Base-by-base conservation (phyloP, 2,888 invertebrate genomes). In the Spisula solida region DNA sequence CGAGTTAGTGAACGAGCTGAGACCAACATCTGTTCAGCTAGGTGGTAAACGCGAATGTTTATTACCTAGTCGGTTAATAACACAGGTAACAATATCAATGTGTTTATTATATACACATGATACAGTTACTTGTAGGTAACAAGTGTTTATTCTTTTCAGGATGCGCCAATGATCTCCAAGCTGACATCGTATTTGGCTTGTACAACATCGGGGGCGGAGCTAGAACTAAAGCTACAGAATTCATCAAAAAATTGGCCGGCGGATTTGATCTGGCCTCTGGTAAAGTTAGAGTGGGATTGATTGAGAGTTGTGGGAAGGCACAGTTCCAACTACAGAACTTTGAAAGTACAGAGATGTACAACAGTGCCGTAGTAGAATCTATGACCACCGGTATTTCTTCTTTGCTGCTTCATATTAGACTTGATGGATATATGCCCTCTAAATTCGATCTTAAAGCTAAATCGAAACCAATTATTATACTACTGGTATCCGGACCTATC, bases 131-230 rank as follows among this genome's bases (percentile, higher is more conserved):
- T 41, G 41, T 41, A 8, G 2, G 41, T 41, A 41, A 8, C 41
- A 41, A 41, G 41, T 41, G 41, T 41, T 41, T 41, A 41, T 31
- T 34, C 16, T 18, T 81, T 83, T 16, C 55, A 91, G 91, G 51
- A 47, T 91, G 91, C 48, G 29, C 83, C 16, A 25, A 81, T 25
- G 75, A 82, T 34, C 31, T 87, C 0, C 48, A 82, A 20, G 88
- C 90, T 25, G 88, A 91, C 78, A 82, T 91, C 31, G 75, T 88
- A 34, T 91, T 91, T 70, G 91, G 91, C 41, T 66, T 91, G 48
- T 80, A 80, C 48, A 82, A 83, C 2, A 88, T 90, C 20, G 90
- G 90, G 12, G 90, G 88, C 14, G 81, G 31, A 12, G 82, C 87
- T 16, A 83, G 85, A n/a, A 48, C 60, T 12, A 56, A 55, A 41